Conservation (phyloP, 2,888 invertebrate species). For the Sesamia inferens region DNA sequence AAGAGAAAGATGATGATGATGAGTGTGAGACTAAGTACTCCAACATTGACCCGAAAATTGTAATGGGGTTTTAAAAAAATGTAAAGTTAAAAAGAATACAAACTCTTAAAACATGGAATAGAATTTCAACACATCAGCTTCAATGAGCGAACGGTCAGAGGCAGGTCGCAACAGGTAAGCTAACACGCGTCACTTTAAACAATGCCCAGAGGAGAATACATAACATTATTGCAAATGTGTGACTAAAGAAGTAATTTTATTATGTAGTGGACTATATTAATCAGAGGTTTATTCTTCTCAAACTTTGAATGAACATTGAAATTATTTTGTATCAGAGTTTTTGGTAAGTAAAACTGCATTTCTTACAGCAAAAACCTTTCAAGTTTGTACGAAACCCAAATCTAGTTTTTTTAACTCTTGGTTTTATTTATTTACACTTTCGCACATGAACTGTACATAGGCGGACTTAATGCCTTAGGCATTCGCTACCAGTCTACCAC, state of each 20-base stretch:
- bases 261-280: constrained; percentile 48
- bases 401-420: neutral
- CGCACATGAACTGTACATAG: too few relatives aligned
- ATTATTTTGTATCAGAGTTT: neutral
- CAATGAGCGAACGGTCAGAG: constrained; percentile 8
- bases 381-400: neutral
- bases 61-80: neutral
- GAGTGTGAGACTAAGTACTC: neutral
- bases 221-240: constrained; percentile 44
- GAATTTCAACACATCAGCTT: constrained; percentile 12
- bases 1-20: neutral
- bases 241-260: constrained; percentile 62
- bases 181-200: constrained; percentile 47
- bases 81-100: neutral
- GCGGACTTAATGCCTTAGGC: too few relatives aligned
- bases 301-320: constrained; percentile 4
- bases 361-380: neutral
- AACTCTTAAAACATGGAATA: neutral
- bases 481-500: too few relatives aligned
- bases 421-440: too few relatives aligned
- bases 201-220: constrained; percentile 63
- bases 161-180: constrained; percentile 39
- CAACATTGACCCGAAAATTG: neutral
- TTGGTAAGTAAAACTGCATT: neutral
- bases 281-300: constrained; percentile 47